Evolutionary conservation across 2,797 vertebrate genomes (phyloP).

Genomic region (Pangasius macronema): DNA sequence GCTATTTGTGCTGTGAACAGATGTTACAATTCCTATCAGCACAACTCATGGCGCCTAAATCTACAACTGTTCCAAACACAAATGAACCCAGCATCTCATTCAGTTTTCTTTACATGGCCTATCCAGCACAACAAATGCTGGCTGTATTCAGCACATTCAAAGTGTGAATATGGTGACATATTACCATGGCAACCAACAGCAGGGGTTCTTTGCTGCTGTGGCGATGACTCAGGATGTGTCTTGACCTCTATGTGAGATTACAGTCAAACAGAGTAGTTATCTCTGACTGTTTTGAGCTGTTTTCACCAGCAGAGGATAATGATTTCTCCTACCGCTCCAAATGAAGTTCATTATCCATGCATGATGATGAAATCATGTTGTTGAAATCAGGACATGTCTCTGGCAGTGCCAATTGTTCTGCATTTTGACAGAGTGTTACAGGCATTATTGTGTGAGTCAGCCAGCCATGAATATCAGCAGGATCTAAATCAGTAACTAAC

Average conservation of each 20-base stretch:
- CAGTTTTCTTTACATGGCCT: not conserved
- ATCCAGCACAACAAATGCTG: not conserved
- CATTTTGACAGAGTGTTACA: conserved; percentile 19
- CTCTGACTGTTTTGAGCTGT: conserved; percentile 34
- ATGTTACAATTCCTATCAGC: not conserved
- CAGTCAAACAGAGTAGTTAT: conserved; percentile 31
- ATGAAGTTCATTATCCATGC: conserved; percentile 33
- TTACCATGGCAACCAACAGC: conserved; percentile 50
- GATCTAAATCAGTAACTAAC: conserved; percentile 20
- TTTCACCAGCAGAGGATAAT: conserved; percentile 27
- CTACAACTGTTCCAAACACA: not conserved
- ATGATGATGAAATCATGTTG: conserved; percentile 32
- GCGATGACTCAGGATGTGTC: conserved; percentile 39
- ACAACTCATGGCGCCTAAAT: not conserved
- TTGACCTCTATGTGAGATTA: conserved; percentile 9
- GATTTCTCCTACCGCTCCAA: conserved; percentile 33
- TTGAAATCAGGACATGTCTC: conserved; percentile 29
- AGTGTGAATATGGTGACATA: conserved; percentile 39
- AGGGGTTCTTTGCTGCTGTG: conserved; percentile 42
- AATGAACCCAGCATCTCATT: conserved; percentile 1
- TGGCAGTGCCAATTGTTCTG: conserved; percentile 2
- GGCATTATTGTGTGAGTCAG: conserved; percentile 20
- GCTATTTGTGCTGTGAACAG: not conserved
- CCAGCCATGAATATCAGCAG: conserved; percentile 16
- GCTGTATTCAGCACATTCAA: conserved; percentile 32